phyloP scores from a whole-genome alignment of 2,797 vertebrate genomes.

The Phoxinus dragarum region DNA sequence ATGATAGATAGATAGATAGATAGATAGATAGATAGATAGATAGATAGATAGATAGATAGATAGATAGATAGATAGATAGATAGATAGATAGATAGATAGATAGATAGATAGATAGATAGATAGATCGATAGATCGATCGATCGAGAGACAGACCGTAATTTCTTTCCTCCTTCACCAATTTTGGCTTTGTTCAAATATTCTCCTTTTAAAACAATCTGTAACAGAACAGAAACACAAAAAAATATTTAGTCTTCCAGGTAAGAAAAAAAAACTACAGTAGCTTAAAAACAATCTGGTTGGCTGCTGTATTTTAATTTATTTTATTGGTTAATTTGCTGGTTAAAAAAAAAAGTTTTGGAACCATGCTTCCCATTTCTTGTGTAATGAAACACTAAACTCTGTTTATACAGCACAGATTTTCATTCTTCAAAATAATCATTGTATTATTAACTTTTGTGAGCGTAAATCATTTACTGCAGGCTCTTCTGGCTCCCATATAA shows the following conservation, averaged over 20 bases:
- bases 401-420: not conserved
- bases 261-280: not conserved
- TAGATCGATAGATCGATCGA: not conserved
- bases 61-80: not conserved
- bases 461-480: not conserved
- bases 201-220: conserved; percentile 84
- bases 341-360: not conserved
- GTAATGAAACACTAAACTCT: conserved; percentile 11
- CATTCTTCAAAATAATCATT: not conserved
- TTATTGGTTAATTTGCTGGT: not conserved
- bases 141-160: conserved; percentile 76
- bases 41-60: not conserved
- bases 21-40: not conserved
- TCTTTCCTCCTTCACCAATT: conserved; percentile 92
- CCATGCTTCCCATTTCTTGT: not conserved
- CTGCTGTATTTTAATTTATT: not conserved
- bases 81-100: not conserved
- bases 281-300: not conserved
- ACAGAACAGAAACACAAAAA: conserved; percentile 16
- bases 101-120: not conserved
- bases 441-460: not conserved
- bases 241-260: not conserved
- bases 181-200: conserved; percentile 91
- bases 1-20: not conserved
- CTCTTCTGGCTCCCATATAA: not conserved